Evolutionary conservation across 2,113 vertebrate species (phyloP).

Genomic region (Pangasianodon hypophthalmus): DNA sequence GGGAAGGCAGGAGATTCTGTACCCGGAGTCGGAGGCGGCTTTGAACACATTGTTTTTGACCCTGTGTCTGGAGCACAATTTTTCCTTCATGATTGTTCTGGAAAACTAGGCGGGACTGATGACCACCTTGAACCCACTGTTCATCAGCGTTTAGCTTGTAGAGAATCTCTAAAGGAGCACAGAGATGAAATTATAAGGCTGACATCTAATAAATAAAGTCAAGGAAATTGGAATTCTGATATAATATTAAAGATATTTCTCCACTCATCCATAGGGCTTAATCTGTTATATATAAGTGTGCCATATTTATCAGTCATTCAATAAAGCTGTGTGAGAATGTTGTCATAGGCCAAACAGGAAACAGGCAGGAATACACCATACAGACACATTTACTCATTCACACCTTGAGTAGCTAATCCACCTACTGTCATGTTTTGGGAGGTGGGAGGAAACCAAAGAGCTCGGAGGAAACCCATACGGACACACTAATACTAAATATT

Average conservation of each 20-base stretch:
- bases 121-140: constrained; percentile 67
- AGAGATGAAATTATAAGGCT: background rate
- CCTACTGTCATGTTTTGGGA: background rate
- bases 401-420: background rate
- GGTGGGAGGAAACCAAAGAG: background rate
- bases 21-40: constrained; percentile 79
- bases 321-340: background rate
- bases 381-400: background rate
- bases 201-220: background rate
- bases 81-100: constrained; percentile 61
- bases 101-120: constrained; percentile 77
- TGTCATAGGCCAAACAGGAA: background rate
- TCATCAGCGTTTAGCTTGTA: constrained; percentile 74
- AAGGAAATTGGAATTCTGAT: background rate
- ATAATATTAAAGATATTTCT: background rate
- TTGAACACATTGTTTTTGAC: constrained; percentile 71
- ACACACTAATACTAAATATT: background rate
- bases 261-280: background rate
- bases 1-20: constrained; percentile 31
- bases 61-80: constrained; percentile 74
- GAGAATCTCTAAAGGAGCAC: constrained; percentile 28
- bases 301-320: background rate
- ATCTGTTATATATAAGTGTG: background rate
- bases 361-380: background rate
- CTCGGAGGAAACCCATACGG: background rate